A percentile compares a stretch with the other conserved stretches of the same genome.
phyloP scores from a whole-genome alignment of 2,797 vertebrate genomes.

The Chelonia mydas region DNA sequence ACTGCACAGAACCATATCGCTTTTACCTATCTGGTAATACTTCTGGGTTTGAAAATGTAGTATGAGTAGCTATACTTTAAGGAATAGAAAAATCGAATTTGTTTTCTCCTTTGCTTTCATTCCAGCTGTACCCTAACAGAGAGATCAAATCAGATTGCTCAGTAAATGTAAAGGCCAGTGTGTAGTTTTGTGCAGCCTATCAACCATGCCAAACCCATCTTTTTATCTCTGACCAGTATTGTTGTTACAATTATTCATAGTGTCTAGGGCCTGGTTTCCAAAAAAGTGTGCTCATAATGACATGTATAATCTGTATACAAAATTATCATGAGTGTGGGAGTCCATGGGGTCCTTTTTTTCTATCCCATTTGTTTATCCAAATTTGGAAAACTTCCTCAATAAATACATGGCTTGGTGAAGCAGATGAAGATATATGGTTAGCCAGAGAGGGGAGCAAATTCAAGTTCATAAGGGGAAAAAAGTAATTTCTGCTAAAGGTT shows the following conservation, averaged over 20 bases:
- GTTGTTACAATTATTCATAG: neutral
- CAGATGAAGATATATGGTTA: neutral
- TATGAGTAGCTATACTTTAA: neutral
- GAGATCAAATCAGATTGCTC: neutral
- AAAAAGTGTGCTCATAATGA: neutral
- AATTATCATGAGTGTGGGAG: neutral
- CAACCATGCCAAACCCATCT: neutral
- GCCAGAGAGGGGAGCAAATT: slow-evolving; percentile 4
- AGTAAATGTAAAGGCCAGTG: neutral
- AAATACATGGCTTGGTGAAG: neutral
- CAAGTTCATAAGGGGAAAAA: neutral
- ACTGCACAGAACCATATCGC: neutral
- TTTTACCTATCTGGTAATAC: neutral
- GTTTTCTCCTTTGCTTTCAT: slow-evolving; percentile 7
- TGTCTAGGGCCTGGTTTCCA: neutral
- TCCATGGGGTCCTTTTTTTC: neutral
- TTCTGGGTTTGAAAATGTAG: neutral
- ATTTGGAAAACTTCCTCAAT: neutral
- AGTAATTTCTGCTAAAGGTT: slow-evolving; percentile 36
- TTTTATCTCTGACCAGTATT: neutral
- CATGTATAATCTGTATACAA: neutral
- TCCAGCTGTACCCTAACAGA: neutral
- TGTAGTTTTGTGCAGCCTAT: neutral
- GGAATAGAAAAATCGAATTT: neutral
- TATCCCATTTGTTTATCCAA: neutral